phyloP scores from a whole-genome alignment of 2,797 vertebrate genomes.

The Gymnothorax javanicus region DNA sequence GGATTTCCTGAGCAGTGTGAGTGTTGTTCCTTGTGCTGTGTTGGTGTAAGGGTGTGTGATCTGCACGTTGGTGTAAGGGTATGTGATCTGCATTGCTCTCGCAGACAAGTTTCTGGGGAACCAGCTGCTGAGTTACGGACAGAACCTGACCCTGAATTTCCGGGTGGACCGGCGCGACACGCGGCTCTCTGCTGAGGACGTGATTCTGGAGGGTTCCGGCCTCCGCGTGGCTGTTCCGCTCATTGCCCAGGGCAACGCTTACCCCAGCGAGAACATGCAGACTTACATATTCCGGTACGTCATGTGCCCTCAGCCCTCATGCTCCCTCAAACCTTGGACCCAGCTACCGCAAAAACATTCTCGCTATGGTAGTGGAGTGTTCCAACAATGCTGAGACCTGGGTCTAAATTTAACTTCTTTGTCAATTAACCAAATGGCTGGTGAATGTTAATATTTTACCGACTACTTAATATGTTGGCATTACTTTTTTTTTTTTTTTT shows the following conservation, averaged over 20 bases:
- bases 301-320: not conserved
- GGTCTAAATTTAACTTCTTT: too few relatives aligned
- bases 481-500: too few relatives aligned
- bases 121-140: slow-evolving; percentile 89
- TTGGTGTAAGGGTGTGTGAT: not conserved
- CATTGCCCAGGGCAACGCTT: slow-evolving; percentile 94
- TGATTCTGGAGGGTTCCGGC: slow-evolving; percentile 87
- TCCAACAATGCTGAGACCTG: too few relatives aligned
- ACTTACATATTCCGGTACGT: slow-evolving; percentile 87
- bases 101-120: slow-evolving; percentile 89
- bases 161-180: slow-evolving; percentile 85
- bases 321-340: not conserved
- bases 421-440: too few relatives aligned
- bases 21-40: not conserved
- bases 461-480: too few relatives aligned
- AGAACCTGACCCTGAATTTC: slow-evolving; percentile 92
- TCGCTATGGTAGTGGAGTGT: too few relatives aligned
- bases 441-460: too few relatives aligned
- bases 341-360: too few relatives aligned
- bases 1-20: not conserved
- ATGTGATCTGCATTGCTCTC: slow-evolving; percentile 38
- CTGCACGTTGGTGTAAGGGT: not conserved
- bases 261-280: slow-evolving; percentile 82
- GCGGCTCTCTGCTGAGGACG: slow-evolving; percentile 90
- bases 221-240: slow-evolving; percentile 87